Percentiles rank a stretch among this genome's conserved stretches.
phyloP scores from a whole-genome alignment of 2,888 invertebrate genomes.

The Alentia gelatinosa region DNA sequence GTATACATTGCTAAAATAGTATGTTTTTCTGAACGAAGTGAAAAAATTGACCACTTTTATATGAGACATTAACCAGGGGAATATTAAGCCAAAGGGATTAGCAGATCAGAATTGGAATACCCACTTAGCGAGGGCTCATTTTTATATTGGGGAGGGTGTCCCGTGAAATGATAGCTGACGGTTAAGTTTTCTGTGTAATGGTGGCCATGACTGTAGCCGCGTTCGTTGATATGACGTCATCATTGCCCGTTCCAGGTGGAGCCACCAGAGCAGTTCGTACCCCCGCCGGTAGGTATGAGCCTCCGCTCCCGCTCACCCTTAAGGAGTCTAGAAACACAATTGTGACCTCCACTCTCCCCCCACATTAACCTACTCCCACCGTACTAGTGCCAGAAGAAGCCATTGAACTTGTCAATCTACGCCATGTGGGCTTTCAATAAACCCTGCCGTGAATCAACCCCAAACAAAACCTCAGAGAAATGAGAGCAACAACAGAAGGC shows the following conservation, averaged over 20 bases:
- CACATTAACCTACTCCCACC: background rate
- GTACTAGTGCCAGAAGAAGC: background rate
- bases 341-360: background rate
- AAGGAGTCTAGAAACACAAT: constrained; percentile 42
- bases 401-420: background rate
- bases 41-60: too few species aligned
- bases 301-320: constrained; percentile 38
- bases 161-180: too few species aligned
- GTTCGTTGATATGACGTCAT: background rate
- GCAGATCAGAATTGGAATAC: too few species aligned
- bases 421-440: background rate
- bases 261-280: constrained; percentile 49
- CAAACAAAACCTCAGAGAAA: background rate
- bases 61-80: too few species aligned
- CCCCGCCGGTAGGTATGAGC: constrained; percentile 52
- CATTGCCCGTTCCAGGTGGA: constrained; percentile 52
- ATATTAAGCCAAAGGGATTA: too few species aligned
- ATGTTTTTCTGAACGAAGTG: too few species aligned
- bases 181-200: too few species aligned
- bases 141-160: too few species aligned
- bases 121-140: too few species aligned
- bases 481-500: background rate
- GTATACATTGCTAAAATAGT: too few species aligned
- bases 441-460: background rate
- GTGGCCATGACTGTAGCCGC: constrained; percentile 6